These are phyloP conservation scores for Pantherophis guttatus DNA, from an alignment of 2,113 vertebrate genomes.

Conservation along the genomic window DNA sequence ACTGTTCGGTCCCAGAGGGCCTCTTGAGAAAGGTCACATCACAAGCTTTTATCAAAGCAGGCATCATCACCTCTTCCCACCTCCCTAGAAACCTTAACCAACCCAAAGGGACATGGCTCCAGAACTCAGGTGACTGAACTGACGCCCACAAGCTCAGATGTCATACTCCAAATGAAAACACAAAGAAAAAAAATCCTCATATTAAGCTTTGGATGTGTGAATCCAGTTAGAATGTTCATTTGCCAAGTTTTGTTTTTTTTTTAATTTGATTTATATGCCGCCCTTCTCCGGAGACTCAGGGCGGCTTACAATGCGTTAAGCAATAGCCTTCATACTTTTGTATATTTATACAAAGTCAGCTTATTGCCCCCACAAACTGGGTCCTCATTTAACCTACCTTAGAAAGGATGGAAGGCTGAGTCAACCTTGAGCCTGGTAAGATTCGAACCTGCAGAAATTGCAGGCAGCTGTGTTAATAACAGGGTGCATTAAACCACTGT, in stretches of 20 bases:
- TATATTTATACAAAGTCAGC: too few species aligned
- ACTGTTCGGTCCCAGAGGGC: background rate
- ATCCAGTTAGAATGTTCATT: background rate
- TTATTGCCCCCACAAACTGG: too few species aligned
- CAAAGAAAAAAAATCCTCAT: background rate
- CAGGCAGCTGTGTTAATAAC: too few species aligned
- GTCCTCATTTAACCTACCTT: too few species aligned
- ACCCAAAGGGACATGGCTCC: background rate
- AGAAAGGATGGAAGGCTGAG: too few species aligned
- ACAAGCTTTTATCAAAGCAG: background rate
- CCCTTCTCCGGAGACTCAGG: too few species aligned
- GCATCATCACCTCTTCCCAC: background rate
- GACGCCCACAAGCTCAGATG: background rate
- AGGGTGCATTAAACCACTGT: too few species aligned
- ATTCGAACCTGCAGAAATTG: too few species aligned
- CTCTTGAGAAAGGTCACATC: background rate
- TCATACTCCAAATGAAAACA: background rate
- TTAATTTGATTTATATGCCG: too few species aligned
- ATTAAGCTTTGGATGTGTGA: background rate
- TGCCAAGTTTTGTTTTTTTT: background rate
- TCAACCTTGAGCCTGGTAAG: too few species aligned
- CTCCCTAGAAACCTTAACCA: background rate
- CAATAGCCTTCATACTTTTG: too few species aligned
- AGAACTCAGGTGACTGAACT: background rate
- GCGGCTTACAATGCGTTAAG: too few species aligned